phyloP scores from a whole-genome alignment of 2,888 invertebrate genomes.

The Cacoxenus indagator region DNA sequence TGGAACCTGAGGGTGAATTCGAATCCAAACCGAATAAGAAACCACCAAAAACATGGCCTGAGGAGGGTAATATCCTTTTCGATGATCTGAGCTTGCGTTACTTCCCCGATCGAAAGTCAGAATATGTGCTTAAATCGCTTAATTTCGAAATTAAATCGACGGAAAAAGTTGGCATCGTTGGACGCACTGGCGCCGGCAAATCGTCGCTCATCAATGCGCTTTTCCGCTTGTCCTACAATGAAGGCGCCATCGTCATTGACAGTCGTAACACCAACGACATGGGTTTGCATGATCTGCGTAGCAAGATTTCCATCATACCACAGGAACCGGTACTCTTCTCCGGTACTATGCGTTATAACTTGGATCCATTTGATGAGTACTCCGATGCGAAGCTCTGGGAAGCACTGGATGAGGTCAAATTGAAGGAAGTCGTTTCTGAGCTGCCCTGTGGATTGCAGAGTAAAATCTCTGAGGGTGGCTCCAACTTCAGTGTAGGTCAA shows the following conservation, averaged over 20 bases:
- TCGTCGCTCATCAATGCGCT: slow-evolving; percentile 79
- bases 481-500: slow-evolving; percentile 92
- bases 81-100: slow-evolving; percentile 81
- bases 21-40: slow-evolving; percentile 78
- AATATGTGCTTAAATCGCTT: slow-evolving; percentile 81
- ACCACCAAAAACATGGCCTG: slow-evolving; percentile 81
- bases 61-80: slow-evolving; percentile 79
- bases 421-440: slow-evolving; percentile 79
- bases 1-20: slow-evolving; percentile 73
- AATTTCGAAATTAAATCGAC: slow-evolving; percentile 76
- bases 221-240: slow-evolving; percentile 83
- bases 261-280: slow-evolving; percentile 78
- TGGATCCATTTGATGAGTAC: slow-evolving; percentile 90
- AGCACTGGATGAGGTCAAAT: slow-evolving; percentile 80
- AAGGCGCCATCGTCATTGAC: slow-evolving; percentile 87
- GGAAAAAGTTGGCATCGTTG: slow-evolving; percentile 81
- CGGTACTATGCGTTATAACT: slow-evolving; percentile 88
- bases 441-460: slow-evolving; percentile 78
- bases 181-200: slow-evolving; percentile 83
- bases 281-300: slow-evolving; percentile 82
- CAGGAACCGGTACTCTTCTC: slow-evolving; percentile 89
- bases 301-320: slow-evolving; percentile 86
- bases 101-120: slow-evolving; percentile 74
- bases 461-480: slow-evolving; percentile 81
- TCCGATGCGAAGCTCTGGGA: slow-evolving; percentile 85